Conservation (phyloP, 2,113 vertebrate genomes). For the Alligator sinensis region DNA sequence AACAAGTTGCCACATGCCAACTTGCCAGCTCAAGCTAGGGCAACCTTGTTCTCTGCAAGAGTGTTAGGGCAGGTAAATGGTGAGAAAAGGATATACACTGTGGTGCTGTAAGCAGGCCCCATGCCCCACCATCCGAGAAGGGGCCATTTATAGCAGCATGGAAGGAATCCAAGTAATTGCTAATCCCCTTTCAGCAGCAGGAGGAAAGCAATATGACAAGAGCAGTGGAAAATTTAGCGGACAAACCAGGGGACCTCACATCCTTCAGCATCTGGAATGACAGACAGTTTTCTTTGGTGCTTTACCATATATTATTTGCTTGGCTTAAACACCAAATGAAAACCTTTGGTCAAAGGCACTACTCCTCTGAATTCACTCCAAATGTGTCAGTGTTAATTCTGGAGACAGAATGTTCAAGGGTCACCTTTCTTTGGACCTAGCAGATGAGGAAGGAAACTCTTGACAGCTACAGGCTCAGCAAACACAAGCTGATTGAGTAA, state of each 20-base stretch:
- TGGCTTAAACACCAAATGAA: neutral
- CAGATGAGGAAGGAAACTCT: constrained; percentile 97
- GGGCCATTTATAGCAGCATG: neutral
- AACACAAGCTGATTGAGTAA: constrained; percentile 94
- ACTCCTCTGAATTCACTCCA: neutral
- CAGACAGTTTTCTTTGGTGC: neutral
- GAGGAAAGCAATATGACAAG: neutral
- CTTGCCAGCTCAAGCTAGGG: neutral
- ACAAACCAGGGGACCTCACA: neutral
- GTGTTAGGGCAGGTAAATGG: neutral
- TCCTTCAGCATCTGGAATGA: neutral
- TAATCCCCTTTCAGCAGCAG: neutral
- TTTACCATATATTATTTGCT: neutral
- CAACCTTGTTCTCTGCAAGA: neutral
- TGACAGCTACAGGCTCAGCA: constrained; percentile 96
- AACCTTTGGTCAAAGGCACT: neutral
- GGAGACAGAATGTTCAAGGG: constrained; percentile 23
- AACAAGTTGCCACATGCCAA: neutral
- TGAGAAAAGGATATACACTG: neutral
- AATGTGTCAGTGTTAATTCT: neutral
- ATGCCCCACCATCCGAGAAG: neutral
- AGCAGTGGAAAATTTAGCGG: neutral
- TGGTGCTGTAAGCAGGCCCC: neutral
- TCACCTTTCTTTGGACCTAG: constrained; percentile 93
- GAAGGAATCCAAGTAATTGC: neutral